phyloP scores from a whole-genome alignment of 2,888 invertebrate species.

The Phortica okadai region DNA sequence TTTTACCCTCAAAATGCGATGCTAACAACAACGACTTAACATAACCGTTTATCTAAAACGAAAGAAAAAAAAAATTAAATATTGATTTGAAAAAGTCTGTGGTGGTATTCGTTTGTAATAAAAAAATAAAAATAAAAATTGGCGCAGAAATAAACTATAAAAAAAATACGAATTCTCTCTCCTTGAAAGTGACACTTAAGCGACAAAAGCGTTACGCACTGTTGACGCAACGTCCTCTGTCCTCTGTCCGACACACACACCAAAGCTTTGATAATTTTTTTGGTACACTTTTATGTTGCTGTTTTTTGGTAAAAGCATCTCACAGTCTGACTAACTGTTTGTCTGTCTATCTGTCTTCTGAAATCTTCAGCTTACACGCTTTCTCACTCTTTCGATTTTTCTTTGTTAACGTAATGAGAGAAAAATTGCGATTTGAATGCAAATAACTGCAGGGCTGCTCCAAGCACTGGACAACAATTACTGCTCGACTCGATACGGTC shows the following conservation, averaged over 20 bases:
- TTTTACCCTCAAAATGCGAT: not conserved
- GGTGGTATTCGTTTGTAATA: not conserved
- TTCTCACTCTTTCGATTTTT: too few species aligned
- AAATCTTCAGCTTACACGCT: too few species aligned
- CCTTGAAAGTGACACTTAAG: too few species aligned
- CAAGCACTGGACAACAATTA: conserved; percentile 59
- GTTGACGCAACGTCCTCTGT: not conserved
- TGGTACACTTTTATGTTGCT: not conserved
- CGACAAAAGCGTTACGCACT: conserved; percentile 50
- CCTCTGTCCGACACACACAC: not conserved
- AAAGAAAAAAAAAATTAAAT: conserved; percentile 16
- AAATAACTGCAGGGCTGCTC: conserved; percentile 68
- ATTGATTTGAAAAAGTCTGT: conserved; percentile 21
- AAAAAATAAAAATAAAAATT: conserved; percentile 5
- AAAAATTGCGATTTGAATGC: conserved; percentile 71
- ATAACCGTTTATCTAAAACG: not conserved
- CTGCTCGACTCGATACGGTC: conserved; percentile 51
- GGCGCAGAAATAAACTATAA: not conserved
- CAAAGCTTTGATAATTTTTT: not conserved
- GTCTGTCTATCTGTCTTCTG: not conserved
- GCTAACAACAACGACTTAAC: conserved; percentile 11
- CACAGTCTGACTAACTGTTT: conserved; percentile 16
- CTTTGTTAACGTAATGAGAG: conserved; percentile 56
- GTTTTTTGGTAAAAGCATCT: not conserved
- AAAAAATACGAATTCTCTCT: not conserved